Conservation (phyloP, 2,113 vertebrate genomes). For the Callionymus lyra region DNA sequence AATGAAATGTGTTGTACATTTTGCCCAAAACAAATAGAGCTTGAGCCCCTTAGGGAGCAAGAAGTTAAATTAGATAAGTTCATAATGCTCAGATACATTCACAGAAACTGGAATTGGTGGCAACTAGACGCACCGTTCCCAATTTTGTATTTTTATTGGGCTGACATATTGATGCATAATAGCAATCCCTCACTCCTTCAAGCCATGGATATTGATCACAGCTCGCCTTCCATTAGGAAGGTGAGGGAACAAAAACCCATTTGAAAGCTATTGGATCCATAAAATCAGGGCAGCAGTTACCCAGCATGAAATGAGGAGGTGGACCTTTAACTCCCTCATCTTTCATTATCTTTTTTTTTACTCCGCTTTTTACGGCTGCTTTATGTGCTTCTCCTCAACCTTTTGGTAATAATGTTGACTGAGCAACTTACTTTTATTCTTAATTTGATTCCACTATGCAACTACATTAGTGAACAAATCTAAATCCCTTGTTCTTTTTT, state of each 20-base stretch:
- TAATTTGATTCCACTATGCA: neutral
- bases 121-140: constrained; percentile 8
- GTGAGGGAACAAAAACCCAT: constrained; percentile 20
- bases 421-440: constrained; percentile 2
- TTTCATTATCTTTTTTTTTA: constrained; percentile 16
- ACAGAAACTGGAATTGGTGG: constrained; percentile 4
- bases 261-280: constrained; percentile 21
- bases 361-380: constrained; percentile 3
- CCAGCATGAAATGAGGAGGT: constrained; percentile 18
- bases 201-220: constrained; percentile 20
- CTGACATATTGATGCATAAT: constrained; percentile 27
- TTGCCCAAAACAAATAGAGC: neutral
- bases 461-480: neutral
- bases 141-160: constrained; percentile 25
- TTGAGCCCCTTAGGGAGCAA: neutral
- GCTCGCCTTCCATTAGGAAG: constrained; percentile 18
- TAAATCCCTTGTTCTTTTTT: too few relatives aligned
- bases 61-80: constrained; percentile 9
- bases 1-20: neutral
- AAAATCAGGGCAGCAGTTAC: constrained; percentile 21
- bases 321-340: constrained; percentile 7
- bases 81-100: constrained; percentile 11
- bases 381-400: neutral
- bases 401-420: constrained; percentile 2
- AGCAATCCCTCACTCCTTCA: constrained; percentile 24